Percentiles rank a stretch among this genome's conserved stretches.
Conservation (phyloP, 2,113 vertebrate species). For the Columbina picui region DNA sequence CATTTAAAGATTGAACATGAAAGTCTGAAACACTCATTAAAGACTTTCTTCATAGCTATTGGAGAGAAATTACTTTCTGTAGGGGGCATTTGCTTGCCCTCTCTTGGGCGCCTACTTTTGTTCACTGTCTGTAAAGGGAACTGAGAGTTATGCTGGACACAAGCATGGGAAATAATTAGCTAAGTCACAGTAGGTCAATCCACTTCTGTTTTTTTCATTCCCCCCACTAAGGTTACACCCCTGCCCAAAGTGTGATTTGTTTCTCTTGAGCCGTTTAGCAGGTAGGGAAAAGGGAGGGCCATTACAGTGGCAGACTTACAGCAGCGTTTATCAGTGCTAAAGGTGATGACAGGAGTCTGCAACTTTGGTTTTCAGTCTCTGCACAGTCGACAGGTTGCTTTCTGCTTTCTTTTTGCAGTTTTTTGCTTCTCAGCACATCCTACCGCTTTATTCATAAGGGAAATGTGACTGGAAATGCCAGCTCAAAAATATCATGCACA, state of each 20-base stretch:
- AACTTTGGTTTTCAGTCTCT: neutral
- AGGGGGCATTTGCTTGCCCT: neutral
- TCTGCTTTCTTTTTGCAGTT: neutral
- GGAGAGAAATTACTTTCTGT: neutral
- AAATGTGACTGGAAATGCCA: constrained; percentile 44
- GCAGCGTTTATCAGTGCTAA: neutral
- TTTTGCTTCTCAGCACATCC: constrained; percentile 24
- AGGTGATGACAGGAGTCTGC: neutral
- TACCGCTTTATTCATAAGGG: neutral
- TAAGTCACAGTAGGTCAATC: neutral
- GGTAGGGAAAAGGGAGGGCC: neutral
- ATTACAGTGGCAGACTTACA: neutral
- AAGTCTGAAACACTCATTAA: neutral
- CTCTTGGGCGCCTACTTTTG: neutral
- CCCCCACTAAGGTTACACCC: neutral
- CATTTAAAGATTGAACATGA: neutral
- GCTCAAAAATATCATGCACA: constrained; percentile 45
- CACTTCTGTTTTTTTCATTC: neutral
- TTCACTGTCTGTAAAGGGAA: neutral
- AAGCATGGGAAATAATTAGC: neutral
- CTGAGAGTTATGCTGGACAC: neutral
- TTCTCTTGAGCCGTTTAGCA: neutral
- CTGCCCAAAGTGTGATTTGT: neutral
- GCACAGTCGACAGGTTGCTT: neutral
- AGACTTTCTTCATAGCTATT: neutral